phyloP scores from a whole-genome alignment of 1,140 invertebrate species.

The Drosophila trapezifrons region DNA sequence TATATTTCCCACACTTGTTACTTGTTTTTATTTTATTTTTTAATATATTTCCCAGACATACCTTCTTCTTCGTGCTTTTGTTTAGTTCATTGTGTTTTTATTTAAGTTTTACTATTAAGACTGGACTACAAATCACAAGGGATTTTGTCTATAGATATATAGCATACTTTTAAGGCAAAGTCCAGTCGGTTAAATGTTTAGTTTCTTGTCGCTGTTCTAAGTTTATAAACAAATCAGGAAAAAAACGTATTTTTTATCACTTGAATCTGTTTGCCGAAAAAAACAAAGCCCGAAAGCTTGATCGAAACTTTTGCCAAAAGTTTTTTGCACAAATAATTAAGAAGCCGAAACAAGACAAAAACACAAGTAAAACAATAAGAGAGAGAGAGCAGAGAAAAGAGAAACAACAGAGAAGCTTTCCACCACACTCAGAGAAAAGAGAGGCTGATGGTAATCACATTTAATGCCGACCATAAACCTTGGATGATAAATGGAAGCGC shows the following conservation, averaged over 20 bases:
- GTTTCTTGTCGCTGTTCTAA: constrained; percentile 29
- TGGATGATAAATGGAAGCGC: constrained; percentile 9
- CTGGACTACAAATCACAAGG: constrained; percentile 77
- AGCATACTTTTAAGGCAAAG: constrained; percentile 77
- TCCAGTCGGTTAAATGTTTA: constrained; percentile 58
- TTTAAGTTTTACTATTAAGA: constrained; percentile 38
- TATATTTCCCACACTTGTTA: neutral
- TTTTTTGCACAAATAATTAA: constrained; percentile 26
- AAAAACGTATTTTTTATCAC: neutral
- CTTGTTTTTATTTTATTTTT: neutral
- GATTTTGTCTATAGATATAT: constrained; percentile 37
- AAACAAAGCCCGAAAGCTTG: constrained; percentile 24
- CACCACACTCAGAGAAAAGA: constrained; percentile 29
- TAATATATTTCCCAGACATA: neutral
- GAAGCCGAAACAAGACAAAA: constrained; percentile 20
- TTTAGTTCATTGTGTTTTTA: neutral
- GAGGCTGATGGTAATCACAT: neutral
- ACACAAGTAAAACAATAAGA: neutral
- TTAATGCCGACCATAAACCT: constrained; percentile 15
- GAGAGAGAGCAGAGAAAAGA: neutral
- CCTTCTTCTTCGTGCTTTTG: constrained; percentile 4
- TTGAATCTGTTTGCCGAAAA: constrained; percentile 19
- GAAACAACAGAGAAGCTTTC: constrained; percentile 21
- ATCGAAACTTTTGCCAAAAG: constrained; percentile 44
- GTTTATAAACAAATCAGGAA: constrained; percentile 1